Conservation (phyloP, 2,888 invertebrate genomes). For the Perithous albicinctus region DNA sequence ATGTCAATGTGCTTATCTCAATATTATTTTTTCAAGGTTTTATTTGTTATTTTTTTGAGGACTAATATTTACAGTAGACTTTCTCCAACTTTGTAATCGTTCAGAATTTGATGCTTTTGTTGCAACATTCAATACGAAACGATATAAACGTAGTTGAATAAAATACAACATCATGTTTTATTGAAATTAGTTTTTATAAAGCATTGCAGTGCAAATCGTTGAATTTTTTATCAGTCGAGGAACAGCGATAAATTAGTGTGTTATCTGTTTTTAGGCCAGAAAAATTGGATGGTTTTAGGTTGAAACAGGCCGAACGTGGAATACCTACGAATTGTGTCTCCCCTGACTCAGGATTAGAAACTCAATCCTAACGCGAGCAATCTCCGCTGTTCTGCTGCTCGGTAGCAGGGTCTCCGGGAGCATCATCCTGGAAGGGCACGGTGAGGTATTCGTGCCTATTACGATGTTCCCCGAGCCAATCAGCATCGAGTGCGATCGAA, state of each 20-base stretch:
- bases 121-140: no score
- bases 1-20: no score
- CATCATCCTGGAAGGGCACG: conserved; percentile 5
- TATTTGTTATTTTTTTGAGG: no score
- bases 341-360: conserved; percentile 10
- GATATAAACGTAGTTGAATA: no score
- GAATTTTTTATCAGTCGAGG: no score
- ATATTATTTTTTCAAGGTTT: no score
- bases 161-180: no score
- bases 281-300: conserved; percentile 9
- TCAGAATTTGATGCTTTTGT: no score
- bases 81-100: no score
- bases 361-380: conserved; percentile 19
- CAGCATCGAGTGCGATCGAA: conserved; percentile 71
- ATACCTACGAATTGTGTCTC: conserved; percentile 35
- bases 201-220: no score
- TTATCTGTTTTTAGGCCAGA: not conserved
- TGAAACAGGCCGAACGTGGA: conserved; percentile 11
- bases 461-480: conserved; percentile 68
- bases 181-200: no score
- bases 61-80: no score
- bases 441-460: conserved; percentile 52
- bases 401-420: not conserved
- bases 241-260: not conserved
- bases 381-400: conserved; percentile 19